Base-by-base conservation (phyloP, 1,140 invertebrate species). In the Condylostylus longicornis region DNA sequence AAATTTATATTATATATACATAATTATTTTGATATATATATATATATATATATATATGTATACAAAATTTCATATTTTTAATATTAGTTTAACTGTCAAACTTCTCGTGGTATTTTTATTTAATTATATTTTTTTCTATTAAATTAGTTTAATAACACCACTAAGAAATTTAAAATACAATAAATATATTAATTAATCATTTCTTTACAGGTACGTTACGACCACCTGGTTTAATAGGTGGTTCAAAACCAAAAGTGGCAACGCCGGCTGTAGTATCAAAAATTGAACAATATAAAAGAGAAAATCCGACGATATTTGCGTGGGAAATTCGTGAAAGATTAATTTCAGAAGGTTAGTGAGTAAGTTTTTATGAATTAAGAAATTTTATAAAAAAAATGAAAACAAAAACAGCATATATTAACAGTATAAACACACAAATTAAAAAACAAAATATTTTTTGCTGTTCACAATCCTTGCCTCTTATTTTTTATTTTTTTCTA, bases 161-260 rank as follows among this genome's bases (percentile, higher is more conserved):
- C 6, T 23, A 6, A 23, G 6, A 6, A 23, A 23, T 7, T 12
- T 7, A 23, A 7, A 23, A 12, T 23, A 7, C 22, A 23, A 6
- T 12, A 23, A 7, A 23, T 7, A 23, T 7, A 7, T 7, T 7
- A 23, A 23, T 12, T 23, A 7, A 23, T 23, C 12, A 29, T 20
- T 36, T 35, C 29, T 18, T 75, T 72, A 38, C 71, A 84, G 90
- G 90, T 44, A 93, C 90, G 18, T 72, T 96, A 41, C 72, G 86
- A 50, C 84, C 90, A 48, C 90, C 91, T 22, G 87, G 91, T 33
- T 75, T 96, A 49, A 98, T 98, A 52, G 95, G 94, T 37, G 95
- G 95, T 34, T 95, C 89, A 62, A 98, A 98, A 66, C 94, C 94
- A 13, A 90, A 98, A 67, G 95, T 98, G 37, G 93, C 94, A 41